These are phyloP conservation scores for Trachelus tabidus DNA, from an alignment of 2,888 invertebrate species.

Conservation along the genomic window DNA sequence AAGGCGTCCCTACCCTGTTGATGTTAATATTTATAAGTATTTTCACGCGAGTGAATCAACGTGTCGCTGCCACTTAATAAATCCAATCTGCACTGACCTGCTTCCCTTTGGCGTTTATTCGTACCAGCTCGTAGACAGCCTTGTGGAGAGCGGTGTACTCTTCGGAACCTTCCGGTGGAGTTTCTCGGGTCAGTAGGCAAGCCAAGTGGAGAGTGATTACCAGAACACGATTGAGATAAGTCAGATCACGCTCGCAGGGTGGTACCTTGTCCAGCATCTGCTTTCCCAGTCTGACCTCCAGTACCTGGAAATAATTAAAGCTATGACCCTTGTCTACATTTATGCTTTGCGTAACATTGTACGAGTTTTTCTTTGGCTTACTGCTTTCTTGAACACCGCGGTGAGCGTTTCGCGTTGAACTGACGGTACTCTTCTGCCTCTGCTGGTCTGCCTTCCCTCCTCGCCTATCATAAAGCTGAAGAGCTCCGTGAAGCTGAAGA, in stretches of 20 bases:
- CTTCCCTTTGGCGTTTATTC: slow-evolving; percentile 74
- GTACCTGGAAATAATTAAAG: slow-evolving; percentile 63
- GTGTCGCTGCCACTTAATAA: neutral
- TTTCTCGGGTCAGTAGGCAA: slow-evolving; percentile 76
- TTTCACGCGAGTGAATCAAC: slow-evolving; percentile 22
- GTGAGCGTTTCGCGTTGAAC: slow-evolving; percentile 86
- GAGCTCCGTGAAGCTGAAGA: slow-evolving; percentile 94
- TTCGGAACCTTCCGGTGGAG: slow-evolving; percentile 68
- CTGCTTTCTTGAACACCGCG: slow-evolving; percentile 84
- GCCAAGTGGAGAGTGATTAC: slow-evolving; percentile 88
- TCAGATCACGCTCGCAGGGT: slow-evolving; percentile 77
- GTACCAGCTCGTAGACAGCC: slow-evolving; percentile 82
- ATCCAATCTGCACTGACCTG: slow-evolving; percentile 33
- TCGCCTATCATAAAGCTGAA: slow-evolving; percentile 95
- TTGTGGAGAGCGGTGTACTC: slow-evolving; percentile 74
- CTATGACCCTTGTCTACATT: neutral
- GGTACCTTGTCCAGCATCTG: slow-evolving; percentile 72
- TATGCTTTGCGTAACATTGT: neutral
- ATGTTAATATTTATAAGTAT: neutral
- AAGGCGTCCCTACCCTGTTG: slow-evolving; percentile 77
- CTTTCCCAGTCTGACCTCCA: slow-evolving; percentile 77
- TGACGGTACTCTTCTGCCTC: slow-evolving; percentile 81
- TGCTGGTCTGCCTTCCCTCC: slow-evolving; percentile 76
- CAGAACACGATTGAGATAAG: slow-evolving; percentile 84
- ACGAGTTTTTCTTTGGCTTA: slow-evolving; percentile 52